phyloP scores from a whole-genome alignment of 2,888 invertebrate genomes.

The Caenorhabditis imperialis region DNA sequence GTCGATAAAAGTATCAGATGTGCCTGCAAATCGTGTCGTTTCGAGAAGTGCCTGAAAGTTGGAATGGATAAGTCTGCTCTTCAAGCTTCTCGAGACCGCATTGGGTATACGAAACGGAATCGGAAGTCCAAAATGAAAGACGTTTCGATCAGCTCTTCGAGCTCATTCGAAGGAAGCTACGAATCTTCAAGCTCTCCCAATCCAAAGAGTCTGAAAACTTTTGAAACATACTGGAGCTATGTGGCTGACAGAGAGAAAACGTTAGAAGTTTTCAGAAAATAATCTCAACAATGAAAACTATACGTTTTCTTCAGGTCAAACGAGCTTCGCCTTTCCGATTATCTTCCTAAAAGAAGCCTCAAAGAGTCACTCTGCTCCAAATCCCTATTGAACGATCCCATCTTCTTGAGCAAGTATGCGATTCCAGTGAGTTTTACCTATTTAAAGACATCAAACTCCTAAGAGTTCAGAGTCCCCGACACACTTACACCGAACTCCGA shows the following conservation, averaged over 20 bases:
- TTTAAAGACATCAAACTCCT: neutral
- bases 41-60: constrained; percentile 67
- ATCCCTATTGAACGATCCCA: constrained; percentile 39
- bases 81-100: constrained; percentile 77
- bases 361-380: constrained; percentile 47
- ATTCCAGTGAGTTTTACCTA: constrained; percentile 10
- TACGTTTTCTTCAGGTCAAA: constrained; percentile 46
- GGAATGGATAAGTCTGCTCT: constrained; percentile 71
- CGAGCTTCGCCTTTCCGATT: constrained; percentile 34
- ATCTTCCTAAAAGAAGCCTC: constrained; percentile 34
- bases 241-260: constrained; percentile 33
- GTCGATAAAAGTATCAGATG: constrained; percentile 75
- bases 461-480: constrained; percentile 22
- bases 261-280: neutral
- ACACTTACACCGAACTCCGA: constrained; percentile 54
- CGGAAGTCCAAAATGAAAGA: constrained; percentile 55
- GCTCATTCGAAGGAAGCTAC: constrained; percentile 3
- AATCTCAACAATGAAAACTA: too few species aligned
- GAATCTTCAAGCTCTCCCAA: constrained; percentile 13
- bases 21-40: constrained; percentile 76
- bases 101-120: constrained; percentile 77
- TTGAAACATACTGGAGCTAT: constrained; percentile 41
- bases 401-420: constrained; percentile 42
- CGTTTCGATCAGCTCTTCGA: constrained; percentile 16
- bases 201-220: constrained; percentile 9